Percentiles rank a stretch among this genome's conserved stretches.
phyloP scores from a whole-genome alignment of 37 sponge, comb jelly and placozoan species.

The Halisarca cf. caerulea region DNA sequence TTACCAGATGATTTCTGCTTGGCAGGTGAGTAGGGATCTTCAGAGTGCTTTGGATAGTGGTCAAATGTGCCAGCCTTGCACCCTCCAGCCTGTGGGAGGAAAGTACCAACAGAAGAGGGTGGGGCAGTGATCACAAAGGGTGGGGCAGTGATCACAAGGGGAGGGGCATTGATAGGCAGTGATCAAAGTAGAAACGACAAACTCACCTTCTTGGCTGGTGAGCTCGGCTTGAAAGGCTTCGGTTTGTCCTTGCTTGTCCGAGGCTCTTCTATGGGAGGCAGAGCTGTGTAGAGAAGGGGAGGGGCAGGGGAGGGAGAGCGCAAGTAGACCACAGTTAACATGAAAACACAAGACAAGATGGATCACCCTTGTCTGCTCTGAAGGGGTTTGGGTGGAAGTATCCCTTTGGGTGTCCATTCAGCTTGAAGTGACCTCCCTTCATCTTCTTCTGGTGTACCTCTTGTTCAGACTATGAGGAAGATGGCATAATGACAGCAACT shows the following conservation, averaged over 20 bases:
- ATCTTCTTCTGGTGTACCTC: constrained; percentile 61
- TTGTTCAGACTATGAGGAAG: no score
- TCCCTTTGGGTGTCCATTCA: constrained; percentile 69
- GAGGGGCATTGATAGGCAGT: no score
- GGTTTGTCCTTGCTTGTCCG: constrained; percentile 44
- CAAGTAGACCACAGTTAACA: neutral
- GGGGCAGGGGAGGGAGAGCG: neutral
- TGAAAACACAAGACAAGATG: neutral
- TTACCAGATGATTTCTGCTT: constrained; percentile 5
- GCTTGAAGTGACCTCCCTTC: constrained; percentile 84
- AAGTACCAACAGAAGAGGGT: neutral
- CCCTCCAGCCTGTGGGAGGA: constrained; percentile 56
- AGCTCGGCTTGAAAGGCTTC: constrained; percentile 91
- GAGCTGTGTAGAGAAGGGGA: constrained; percentile 27
- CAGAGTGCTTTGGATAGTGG: constrained; percentile 88
- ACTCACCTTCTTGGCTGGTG: constrained; percentile 86
- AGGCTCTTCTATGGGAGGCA: constrained; percentile 43
- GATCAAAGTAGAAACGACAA: no score
- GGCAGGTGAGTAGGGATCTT: constrained; percentile 61
- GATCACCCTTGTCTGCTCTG: constrained; percentile 40
- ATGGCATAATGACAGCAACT: neutral
- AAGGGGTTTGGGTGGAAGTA: constrained; percentile 85
- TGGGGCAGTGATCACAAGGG: no score
- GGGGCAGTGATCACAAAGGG: neutral
- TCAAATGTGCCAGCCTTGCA: constrained; percentile 95